A percentile compares a stretch with the other conserved stretches of the same genome.
phyloP scores from a whole-genome alignment of 2,888 invertebrate species.

The Papilio elwesi region DNA sequence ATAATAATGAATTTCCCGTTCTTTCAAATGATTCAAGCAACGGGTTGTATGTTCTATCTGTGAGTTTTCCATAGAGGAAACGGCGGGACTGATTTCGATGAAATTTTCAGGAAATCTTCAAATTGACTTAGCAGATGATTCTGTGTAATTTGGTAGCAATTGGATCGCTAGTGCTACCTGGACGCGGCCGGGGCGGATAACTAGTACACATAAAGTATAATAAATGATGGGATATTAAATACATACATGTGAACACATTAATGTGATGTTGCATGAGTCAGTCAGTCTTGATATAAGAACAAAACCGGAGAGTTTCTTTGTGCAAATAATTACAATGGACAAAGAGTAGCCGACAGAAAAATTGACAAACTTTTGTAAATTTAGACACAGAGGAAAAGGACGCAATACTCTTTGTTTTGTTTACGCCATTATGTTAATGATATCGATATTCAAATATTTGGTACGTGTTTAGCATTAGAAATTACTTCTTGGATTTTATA shows the following conservation, averaged over 20 bases:
- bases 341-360: conserved; percentile 24
- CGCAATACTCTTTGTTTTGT: conserved; percentile 19
- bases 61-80: too few relatives aligned
- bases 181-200: too few relatives aligned
- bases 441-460: conserved; percentile 16
- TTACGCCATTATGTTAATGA: background rate
- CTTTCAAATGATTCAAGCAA: too few relatives aligned
- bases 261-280: conserved; percentile 23
- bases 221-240: background rate
- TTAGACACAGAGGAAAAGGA: conserved; percentile 20
- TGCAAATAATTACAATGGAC: conserved; percentile 20
- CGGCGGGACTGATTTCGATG: too few relatives aligned
- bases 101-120: too few relatives aligned
- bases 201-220: background rate
- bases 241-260: conserved; percentile 2
- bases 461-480: conserved; percentile 7
- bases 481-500: conserved; percentile 1
- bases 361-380: conserved; percentile 27
- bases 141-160: too few relatives aligned
- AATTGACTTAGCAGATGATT: too few relatives aligned
- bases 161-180: too few relatives aligned
- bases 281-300: conserved; percentile 11
- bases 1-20: too few relatives aligned
- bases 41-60: too few relatives aligned
- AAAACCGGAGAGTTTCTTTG: conserved; percentile 27